Base-by-base conservation (phyloP, 2,113 vertebrate genomes). In the Tricholaema leucomelas region DNA sequence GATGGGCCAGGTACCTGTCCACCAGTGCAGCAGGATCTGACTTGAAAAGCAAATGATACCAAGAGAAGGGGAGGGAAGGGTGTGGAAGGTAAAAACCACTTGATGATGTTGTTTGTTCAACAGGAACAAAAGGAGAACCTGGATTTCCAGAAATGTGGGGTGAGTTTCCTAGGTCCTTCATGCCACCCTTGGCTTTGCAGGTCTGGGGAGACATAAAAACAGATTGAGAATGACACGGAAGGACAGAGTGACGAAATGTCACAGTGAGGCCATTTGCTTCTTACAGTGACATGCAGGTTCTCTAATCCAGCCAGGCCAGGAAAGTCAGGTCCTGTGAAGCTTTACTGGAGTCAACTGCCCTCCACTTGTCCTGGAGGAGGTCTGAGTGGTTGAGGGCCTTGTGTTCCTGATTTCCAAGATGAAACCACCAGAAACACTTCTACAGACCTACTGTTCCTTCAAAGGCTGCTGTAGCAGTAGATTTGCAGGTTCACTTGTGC, bases 51-150 rank as follows among this genome's bases (percentile, higher is more conserved):
- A 87, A 81, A 52, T 36, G 20, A 24, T 59, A 28, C 23, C 23
- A 58, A 5, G 52, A 33, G 54, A 67, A 61, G 27, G 28, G 38
- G 15, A 66, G 20, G 11, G 12, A 35, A 42, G 36, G 30, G 6
- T 66, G 15, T 59, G 30, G 58, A 79, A 87, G 36, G 24, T 33
- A 28, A 63, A 85, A 36, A 82, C n/a, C 27, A 72, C 79, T 12
- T 82, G 15, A 72, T 60, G 63, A 14, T 88, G 48, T 8, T 75
- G 24, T 92, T 85, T 93, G 48, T 67, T 55, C 76, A 85, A 93
- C 76, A 93, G 92, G 72, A 82, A 35, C 11, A 8, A 94, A 94
- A 94, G 90, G 90, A 85, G 90, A 95, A 33, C 84, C 90, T 69
- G 92, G 84, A 82, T 67, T 85, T 90, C 54, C 90, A 82, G 90